Conservation (phyloP, 2,113 vertebrate genomes). For the Octodon degus region DNA sequence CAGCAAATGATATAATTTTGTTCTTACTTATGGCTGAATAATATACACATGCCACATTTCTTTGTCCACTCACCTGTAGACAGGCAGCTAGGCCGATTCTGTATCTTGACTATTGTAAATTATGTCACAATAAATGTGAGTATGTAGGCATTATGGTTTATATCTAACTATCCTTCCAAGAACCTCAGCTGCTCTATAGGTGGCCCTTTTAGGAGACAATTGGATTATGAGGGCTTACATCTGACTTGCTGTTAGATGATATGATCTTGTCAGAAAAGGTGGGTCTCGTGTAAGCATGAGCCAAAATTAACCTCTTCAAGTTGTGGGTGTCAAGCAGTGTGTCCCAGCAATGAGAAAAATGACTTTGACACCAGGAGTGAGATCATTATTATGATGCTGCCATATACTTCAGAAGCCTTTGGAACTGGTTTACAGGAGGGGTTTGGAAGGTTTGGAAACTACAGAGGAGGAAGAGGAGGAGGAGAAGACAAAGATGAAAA, state of each 20-base stretch:
- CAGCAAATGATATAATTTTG: neutral
- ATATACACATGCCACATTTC: neutral
- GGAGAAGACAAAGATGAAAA: too few relatives aligned
- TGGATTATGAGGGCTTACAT: neutral
- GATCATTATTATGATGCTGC: neutral
- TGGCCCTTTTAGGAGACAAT: neutral
- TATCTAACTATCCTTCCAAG: neutral
- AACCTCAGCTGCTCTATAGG: neutral
- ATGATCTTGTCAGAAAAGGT: neutral
- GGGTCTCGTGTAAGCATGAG: neutral
- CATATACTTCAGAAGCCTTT: neutral
- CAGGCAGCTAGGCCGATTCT: neutral
- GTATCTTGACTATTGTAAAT: neutral
- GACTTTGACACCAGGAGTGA: neutral
- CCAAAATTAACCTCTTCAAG: neutral
- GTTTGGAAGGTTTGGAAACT: neutral
- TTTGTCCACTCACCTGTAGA: neutral
- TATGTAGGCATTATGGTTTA: neutral
- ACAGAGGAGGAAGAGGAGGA: neutral
- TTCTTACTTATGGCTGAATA: neutral
- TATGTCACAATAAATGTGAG: neutral
- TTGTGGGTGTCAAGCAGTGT: neutral
- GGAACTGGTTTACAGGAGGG: neutral
- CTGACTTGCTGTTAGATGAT: neutral
- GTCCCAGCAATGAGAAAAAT: neutral